Conservation (phyloP, 2,113 vertebrate genomes). For the Cynocephalus volans region DNA sequence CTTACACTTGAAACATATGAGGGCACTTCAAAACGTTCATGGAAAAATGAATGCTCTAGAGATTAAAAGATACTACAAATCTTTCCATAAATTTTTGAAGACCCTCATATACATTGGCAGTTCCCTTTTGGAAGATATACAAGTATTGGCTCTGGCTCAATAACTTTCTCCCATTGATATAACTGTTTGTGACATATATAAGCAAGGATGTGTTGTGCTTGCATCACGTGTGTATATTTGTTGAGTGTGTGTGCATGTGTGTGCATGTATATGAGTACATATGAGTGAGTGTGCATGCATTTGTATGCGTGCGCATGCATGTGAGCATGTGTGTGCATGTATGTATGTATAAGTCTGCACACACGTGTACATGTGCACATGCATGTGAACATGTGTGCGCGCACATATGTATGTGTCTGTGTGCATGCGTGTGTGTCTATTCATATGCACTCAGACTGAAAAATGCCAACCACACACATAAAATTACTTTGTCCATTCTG, state of each 20-base stretch:
- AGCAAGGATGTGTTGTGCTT: neutral
- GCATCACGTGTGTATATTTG: neutral
- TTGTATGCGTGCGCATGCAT: neutral
- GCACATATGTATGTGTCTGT: accelerated
- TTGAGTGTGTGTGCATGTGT: too few species aligned
- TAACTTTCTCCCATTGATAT: neutral
- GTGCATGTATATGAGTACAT: too few species aligned
- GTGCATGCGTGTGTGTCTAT: neutral
- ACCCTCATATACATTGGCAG: neutral
- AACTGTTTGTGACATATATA: neutral
- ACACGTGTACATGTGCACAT: too few species aligned
- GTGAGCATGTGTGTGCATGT: neutral
- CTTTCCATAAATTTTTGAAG: too few species aligned
- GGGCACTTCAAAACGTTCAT: too few species aligned
- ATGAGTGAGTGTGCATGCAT: neutral
- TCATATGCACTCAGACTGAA: neutral
- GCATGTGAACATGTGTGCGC: too few species aligned
- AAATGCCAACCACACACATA: neutral
- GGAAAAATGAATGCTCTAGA: too few species aligned
- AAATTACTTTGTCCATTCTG: neutral
- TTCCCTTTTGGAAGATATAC: neutral
- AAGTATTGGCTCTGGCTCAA: neutral
- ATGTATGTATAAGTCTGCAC: too few species aligned
- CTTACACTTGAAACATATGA: neutral
- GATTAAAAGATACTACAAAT: too few species aligned